These are phyloP conservation scores for Lucinisca nassula DNA, from an alignment of 2,888 invertebrate species.

Conservation along the genomic window DNA sequence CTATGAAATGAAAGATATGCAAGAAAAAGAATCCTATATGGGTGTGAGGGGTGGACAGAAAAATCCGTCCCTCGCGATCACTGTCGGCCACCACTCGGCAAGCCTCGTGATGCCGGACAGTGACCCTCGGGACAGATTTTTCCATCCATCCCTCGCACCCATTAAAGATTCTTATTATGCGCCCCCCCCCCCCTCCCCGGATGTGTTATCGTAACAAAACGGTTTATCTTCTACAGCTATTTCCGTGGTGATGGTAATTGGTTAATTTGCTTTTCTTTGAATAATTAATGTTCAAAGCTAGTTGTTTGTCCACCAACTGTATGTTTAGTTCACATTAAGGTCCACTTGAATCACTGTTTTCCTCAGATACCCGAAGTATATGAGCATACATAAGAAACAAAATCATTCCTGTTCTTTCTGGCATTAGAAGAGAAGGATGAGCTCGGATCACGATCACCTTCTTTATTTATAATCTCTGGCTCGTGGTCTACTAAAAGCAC, in stretches of 20 bases:
- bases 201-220: too few species aligned
- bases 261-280: not conserved
- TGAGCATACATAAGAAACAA: constrained; percentile 62
- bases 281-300: not conserved
- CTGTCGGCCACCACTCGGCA: too few species aligned
- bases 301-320: not conserved
- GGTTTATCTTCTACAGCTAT: not conserved
- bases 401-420: constrained; percentile 55
- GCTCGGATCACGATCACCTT: not conserved
- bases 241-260: not conserved
- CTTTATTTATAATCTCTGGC: not conserved
- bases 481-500: not conserved
- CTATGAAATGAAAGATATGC: too few species aligned
- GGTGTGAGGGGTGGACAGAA: too few species aligned
- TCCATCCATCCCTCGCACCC: too few species aligned
- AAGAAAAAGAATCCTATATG: too few species aligned
- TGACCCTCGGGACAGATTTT: too few species aligned
- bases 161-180: too few species aligned
- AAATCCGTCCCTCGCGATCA: too few species aligned
- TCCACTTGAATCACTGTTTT: not conserved
- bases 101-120: too few species aligned
- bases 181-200: too few species aligned
- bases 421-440: constrained; percentile 12
- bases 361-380: constrained; percentile 30
- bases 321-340: not conserved